A percentile compares a stretch with the other conserved stretches of the same genome.
Conservation (phyloP, 2,888 invertebrate species). For the Oligia strigilis region DNA sequence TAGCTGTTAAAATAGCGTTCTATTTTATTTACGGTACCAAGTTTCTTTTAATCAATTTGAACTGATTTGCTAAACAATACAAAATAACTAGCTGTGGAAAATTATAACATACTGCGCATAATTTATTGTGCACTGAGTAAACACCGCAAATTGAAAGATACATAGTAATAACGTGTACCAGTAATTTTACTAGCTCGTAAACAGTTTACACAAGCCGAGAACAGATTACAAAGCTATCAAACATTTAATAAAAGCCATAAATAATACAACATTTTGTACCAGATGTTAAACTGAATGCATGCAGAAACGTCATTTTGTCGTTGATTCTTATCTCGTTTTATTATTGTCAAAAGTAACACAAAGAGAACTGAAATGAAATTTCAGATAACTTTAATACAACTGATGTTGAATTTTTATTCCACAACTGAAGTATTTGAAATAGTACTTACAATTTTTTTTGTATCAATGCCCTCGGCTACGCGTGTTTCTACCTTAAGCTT, state of each 20-base stretch:
- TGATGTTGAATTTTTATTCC: neutral
- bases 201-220: constrained; percentile 43
- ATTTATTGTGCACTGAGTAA: constrained; percentile 38
- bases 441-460: neutral
- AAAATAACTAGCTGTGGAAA: constrained; percentile 14
- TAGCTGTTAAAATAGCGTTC: neutral
- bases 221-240: constrained; percentile 46
- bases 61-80: constrained; percentile 5
- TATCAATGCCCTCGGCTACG: neutral
- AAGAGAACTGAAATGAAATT: neutral
- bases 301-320: neutral
- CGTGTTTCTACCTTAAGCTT: neutral
- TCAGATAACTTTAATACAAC: neutral
- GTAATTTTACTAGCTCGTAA: constrained; percentile 51
- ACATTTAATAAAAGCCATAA: constrained; percentile 45
- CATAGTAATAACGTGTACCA: constrained; percentile 38
- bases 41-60: neutral
- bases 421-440: neutral
- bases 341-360: neutral
- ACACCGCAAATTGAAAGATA: constrained; percentile 39
- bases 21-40: neutral
- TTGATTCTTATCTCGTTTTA: neutral
- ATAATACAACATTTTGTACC: constrained; percentile 20
- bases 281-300: constrained; percentile 12
- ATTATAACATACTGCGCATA: constrained; percentile 13